Percentiles rank a stretch among this genome's conserved stretches.
Conservation (phyloP, 2,113 vertebrate species). For the Centropus bengalensis region DNA sequence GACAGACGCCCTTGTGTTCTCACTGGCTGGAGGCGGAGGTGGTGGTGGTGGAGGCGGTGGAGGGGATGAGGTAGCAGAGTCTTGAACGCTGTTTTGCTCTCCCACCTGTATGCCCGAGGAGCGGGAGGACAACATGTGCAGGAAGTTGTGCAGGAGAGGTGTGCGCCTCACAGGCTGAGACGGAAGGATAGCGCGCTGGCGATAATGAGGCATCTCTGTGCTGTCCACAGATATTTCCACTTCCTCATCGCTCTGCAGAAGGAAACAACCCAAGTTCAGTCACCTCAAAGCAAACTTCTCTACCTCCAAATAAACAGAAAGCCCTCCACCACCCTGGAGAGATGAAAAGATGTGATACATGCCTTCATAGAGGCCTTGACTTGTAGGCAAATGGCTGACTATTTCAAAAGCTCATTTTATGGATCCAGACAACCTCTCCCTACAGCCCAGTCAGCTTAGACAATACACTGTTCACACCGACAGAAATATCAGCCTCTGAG, state of each 20-base stretch:
- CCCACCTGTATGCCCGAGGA: conserved; percentile 88
- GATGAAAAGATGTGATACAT: background rate
- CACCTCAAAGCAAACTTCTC: background rate
- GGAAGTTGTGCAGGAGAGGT: conserved; percentile 98
- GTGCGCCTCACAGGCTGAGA: conserved; percentile 96
- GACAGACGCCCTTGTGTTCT: conserved; percentile 84
- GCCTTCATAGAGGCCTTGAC: background rate
- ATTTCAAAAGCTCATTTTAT: background rate
- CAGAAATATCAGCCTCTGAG: background rate
- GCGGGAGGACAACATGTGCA: conserved; percentile 97
- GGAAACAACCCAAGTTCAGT: conserved; percentile 1
- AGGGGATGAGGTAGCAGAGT: conserved; percentile 84
- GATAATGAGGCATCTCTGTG: conserved; percentile 93
- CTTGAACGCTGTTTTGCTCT: conserved; percentile 85
- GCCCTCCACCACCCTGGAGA: background rate
- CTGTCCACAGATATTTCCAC: conserved; percentile 96
- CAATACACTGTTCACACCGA: background rate
- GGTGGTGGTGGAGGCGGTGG: conserved; percentile 81
- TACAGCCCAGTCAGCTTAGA: background rate
- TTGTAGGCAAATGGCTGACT: background rate
- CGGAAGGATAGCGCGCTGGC: conserved; percentile 92
- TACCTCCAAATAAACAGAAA: conserved; percentile 7
- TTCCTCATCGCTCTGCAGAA: conserved; percentile 91
- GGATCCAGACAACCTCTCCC: background rate
- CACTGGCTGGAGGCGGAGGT: conserved; percentile 79